Evolutionary conservation across 2,113 vertebrate species (phyloP).

Genomic region (Saccopteryx leptura): DNA sequence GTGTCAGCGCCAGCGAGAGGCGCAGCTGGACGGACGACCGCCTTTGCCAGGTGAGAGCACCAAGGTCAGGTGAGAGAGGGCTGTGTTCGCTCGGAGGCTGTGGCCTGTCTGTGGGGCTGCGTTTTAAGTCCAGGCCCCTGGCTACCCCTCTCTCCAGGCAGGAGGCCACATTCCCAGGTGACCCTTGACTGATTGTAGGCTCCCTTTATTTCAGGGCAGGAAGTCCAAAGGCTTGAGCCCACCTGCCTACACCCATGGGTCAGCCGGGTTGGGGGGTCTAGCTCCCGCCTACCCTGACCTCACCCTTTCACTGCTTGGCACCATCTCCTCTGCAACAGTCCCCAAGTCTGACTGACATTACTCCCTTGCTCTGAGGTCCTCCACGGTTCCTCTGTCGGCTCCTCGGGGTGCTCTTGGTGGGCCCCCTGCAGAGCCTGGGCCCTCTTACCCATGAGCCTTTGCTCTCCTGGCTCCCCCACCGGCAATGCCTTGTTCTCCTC

Average conservation of each 20-base stretch:
- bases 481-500: not conserved
- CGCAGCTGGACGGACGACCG: not conserved
- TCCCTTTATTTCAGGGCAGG: not conserved
- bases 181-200: not conserved
- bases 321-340: not conserved
- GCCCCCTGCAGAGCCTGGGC: not conserved
- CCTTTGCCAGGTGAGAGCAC: not conserved
- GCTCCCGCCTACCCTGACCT: not conserved
- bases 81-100: not conserved
- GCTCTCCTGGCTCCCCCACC: not conserved
- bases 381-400: not conserved
- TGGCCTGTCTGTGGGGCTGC: not conserved
- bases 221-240: not conserved
- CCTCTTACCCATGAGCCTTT: not conserved
- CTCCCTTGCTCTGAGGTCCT: not conserved
- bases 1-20: not conserved
- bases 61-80: not conserved
- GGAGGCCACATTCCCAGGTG: not conserved
- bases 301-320: not conserved
- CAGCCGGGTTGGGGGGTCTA: not conserved
- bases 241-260: not conserved
- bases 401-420: not conserved
- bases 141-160: not conserved
- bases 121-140: not conserved
- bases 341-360: not conserved